Evolutionary conservation across 1,140 invertebrate genomes (phyloP).

Genomic region (Teleopsis dalmanni): DNA sequence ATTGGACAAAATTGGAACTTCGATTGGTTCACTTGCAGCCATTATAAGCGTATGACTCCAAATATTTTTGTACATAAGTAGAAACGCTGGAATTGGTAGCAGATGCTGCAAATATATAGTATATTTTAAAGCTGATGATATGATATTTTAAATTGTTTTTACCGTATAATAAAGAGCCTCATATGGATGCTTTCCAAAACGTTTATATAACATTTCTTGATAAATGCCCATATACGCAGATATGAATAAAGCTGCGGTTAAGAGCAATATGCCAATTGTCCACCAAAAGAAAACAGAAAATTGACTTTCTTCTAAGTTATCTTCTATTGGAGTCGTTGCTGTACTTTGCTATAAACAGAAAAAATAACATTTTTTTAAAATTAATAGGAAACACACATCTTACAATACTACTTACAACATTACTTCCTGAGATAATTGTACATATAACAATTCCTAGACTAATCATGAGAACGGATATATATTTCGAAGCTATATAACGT

Average conservation of each 20-base stretch:
- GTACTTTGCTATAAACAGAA: constrained; percentile 33
- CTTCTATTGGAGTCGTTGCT: constrained; percentile 43
- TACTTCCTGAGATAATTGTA: constrained; percentile 78
- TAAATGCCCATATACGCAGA: constrained; percentile 95
- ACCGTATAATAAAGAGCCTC: constrained; percentile 89
- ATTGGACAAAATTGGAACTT: constrained; percentile 45
- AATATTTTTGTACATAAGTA: constrained; percentile 60
- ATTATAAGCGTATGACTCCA: constrained; percentile 59
- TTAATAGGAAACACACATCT: not conserved
- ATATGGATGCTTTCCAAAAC: constrained; percentile 86
- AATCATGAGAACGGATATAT: constrained; percentile 88
- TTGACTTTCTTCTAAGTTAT: constrained; percentile 23
- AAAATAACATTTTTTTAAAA: not conserved
- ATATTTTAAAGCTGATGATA: not conserved
- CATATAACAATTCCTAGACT: constrained; percentile 85
- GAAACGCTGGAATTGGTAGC: constrained; percentile 29
- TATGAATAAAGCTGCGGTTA: constrained; percentile 83
- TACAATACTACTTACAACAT: constrained; percentile 46
- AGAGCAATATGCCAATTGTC: constrained; percentile 71
- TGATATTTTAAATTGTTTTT: not conserved
- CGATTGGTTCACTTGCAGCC: constrained; percentile 49
- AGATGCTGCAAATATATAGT: constrained; percentile 18
- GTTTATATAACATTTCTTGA: constrained; percentile 82
- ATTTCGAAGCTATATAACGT: constrained; percentile 76
- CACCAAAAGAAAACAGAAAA: constrained; percentile 64